A percentile compares a stretch with the other conserved stretches of the same genome.
These are phyloP conservation scores for Melanophora roralis DNA, from an alignment of 2,888 invertebrate species.

Conservation along the genomic window DNA sequence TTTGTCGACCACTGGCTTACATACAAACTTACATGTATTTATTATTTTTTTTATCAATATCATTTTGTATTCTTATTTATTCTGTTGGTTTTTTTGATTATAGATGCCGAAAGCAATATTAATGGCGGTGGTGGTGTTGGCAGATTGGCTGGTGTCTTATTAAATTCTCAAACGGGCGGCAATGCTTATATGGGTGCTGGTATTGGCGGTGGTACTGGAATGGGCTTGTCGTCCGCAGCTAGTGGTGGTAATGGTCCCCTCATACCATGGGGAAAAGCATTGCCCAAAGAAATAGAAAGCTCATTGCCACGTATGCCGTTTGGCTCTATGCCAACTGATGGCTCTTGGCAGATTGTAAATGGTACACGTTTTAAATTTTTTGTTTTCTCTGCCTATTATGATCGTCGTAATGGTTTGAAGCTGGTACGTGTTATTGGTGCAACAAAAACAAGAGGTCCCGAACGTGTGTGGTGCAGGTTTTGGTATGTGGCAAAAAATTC, in stretches of 20 bases:
- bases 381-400: conserved; percentile 94
- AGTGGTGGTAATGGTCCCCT: conserved; percentile 68
- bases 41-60: background rate
- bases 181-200: conserved; percentile 56
- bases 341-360: conserved; percentile 84
- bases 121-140: conserved; percentile 61
- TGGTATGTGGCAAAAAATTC: conserved; percentile 80
- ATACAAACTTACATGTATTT: too few relatives aligned
- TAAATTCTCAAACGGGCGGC: conserved; percentile 65
- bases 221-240: conserved; percentile 24
- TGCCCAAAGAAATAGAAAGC: conserved; percentile 77
- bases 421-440: conserved; percentile 90
- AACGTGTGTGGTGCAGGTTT: conserved; percentile 87
- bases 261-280: conserved; percentile 76
- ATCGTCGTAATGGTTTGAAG: conserved; percentile 82
- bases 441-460: conserved; percentile 90
- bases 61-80: background rate
- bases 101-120: conserved; percentile 69
- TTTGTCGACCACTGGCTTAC: too few relatives aligned
- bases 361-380: conserved; percentile 87
- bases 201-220: conserved; percentile 61
- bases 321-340: conserved; percentile 84
- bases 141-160: conserved; percentile 70
- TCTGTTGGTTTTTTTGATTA: conserved; percentile 61
- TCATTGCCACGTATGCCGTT: conserved; percentile 81